Conservation (phyloP, 2,113 vertebrate species). For the Butorides virescens region DNA sequence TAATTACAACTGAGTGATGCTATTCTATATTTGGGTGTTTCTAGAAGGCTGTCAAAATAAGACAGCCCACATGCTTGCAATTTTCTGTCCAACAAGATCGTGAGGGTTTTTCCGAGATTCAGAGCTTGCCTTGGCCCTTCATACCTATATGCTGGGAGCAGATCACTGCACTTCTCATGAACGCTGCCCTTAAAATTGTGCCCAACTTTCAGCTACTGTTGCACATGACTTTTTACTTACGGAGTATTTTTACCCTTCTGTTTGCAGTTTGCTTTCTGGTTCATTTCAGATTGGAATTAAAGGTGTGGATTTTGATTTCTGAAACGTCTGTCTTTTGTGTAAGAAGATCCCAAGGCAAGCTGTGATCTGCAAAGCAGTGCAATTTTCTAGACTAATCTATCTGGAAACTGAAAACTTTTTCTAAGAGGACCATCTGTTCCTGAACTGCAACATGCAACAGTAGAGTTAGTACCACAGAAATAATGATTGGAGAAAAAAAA, state of each 20-base stretch:
- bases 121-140: not conserved
- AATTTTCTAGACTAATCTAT: not conserved
- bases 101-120: not conserved
- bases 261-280: not conserved
- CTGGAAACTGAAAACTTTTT: not conserved
- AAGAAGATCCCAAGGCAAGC: not conserved
- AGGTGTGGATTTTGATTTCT: not conserved
- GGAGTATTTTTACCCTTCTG: not conserved
- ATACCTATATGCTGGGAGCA: not conserved
- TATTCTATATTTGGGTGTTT: not conserved
- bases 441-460: not conserved
- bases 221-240: not conserved
- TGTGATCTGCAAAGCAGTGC: not conserved
- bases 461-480: not conserved
- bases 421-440: not conserved
- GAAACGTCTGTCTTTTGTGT: not conserved
- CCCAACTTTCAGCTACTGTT: not conserved
- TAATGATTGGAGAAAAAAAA: not conserved
- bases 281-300: not conserved
- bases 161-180: not conserved
- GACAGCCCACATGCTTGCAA: not conserved
- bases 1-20: not conserved
- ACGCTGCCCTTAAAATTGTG: not conserved
- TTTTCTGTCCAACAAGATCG: not conserved
- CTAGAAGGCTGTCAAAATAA: not conserved